Evolutionary conservation across 2,888 invertebrate species (phyloP), one percentile per base, ranked within the genome.

Genomic region (Leptopilina drosophilae): DNA sequence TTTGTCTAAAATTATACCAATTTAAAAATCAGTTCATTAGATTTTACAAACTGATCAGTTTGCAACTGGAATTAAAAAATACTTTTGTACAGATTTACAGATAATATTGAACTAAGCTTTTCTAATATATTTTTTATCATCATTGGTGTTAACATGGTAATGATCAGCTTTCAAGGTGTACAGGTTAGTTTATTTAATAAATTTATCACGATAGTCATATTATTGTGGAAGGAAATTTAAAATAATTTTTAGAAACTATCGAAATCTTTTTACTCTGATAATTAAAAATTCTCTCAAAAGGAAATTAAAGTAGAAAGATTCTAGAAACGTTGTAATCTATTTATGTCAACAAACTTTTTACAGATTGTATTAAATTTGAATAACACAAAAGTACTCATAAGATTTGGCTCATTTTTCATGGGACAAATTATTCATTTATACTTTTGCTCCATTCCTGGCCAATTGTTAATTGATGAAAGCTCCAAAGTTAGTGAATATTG

Each of bases 361-460:
- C 15, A 62, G 62, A 62, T 62, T 15, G 62, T 62, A 6, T 20
- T 62, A 7, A 62, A 62, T 9, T 20, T 62, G 20, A 15, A 62
- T 15, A 15, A 62, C 8, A 62, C 62, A 62, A 7, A 15, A 62
- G 8, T 62, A 6, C 15, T 62, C 20, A 2, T 62, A 20, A 62
- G 62, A 15, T 62, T 62, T 62, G 62, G 62, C 3, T 15, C 15
- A 6, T 62, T 62, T 62, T 62, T 62, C 8, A 20, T 62, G 2
- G 62, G 62, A 62, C 62, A 62, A 62, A 62, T 62, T 62, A 62
- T 15, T 15, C n/a, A 62, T 62, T 62, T 62, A 62, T 62, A 6
- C 15, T 15, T 20, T 62, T 20, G 20, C 62, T 7, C 15, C 9
- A n/a, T 62, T 62, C 15, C 15, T n/a, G 62, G 62, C 2, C 62